Percentiles rank a stretch among this genome's conserved stretches.
phyloP scores from a whole-genome alignment of 1,140 invertebrate species.

The Eubasilissa regina region DNA sequence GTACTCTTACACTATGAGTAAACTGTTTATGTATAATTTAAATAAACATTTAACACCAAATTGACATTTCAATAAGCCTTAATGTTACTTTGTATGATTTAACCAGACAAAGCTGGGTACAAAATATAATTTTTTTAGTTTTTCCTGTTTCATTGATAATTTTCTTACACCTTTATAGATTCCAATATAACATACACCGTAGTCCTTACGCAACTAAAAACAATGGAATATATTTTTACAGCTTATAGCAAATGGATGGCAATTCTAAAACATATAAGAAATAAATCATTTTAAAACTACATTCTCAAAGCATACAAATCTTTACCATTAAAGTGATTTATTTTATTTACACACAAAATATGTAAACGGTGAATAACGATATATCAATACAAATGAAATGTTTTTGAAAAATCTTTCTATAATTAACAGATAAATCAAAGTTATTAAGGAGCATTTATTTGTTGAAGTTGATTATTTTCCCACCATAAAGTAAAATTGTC shows the following conservation, averaged over 20 bases:
- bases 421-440: neutral
- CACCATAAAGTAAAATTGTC: too few relatives aligned
- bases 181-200: constrained; percentile 48
- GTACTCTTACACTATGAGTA: constrained; percentile 32
- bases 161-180: too few relatives aligned
- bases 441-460: too few relatives aligned
- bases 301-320: constrained; percentile 25
- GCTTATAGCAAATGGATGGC: constrained; percentile 61
- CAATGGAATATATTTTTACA: constrained; percentile 65
- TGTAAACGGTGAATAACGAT: constrained; percentile 14
- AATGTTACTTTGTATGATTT: neutral
- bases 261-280: constrained; percentile 52
- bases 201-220: constrained; percentile 70
- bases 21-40: constrained; percentile 30
- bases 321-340: neutral
- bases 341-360: constrained; percentile 12
- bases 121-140: neutral
- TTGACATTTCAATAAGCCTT: constrained; percentile 21
- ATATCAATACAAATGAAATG: constrained; percentile 9
- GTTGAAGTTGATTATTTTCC: too few relatives aligned
- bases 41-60: neutral
- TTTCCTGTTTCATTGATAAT: too few relatives aligned
- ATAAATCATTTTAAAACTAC: constrained; percentile 37
- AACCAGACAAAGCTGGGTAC: neutral
- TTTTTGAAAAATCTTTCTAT: constrained; percentile 7